phyloP scores from a whole-genome alignment of 2,888 invertebrate species.

The Portevinia maculata region DNA sequence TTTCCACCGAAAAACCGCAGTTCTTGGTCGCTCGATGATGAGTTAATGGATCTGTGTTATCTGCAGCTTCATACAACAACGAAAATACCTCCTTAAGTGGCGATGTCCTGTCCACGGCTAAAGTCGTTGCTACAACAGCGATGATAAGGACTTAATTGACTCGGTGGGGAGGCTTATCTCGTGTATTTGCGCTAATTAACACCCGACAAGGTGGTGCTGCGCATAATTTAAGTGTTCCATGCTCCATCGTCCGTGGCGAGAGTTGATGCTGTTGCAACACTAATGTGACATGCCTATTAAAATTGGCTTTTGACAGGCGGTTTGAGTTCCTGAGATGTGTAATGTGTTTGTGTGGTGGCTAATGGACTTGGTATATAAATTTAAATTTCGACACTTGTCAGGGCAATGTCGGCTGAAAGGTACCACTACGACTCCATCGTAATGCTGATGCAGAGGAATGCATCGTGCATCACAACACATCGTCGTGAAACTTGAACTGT shows the following conservation, averaged over 20 bases:
- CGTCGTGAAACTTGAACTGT: constrained; percentile 7
- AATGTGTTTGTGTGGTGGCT: constrained; percentile 32
- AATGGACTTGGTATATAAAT: constrained; percentile 65
- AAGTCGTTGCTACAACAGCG: constrained; percentile 52
- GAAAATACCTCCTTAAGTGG: constrained; percentile 62
- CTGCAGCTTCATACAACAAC: constrained; percentile 31
- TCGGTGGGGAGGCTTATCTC: constrained; percentile 67
- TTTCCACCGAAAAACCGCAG: constrained; percentile 57
- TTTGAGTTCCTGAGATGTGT: constrained; percentile 72
- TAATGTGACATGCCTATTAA: constrained; percentile 74
- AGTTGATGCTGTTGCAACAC: constrained; percentile 33
- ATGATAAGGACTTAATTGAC: constrained; percentile 72
- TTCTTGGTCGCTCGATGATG: constrained; percentile 31
- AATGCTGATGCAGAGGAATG: constrained; percentile 1
- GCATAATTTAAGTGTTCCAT: constrained; percentile 65
- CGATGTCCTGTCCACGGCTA: constrained; percentile 55
- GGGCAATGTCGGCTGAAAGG: constrained; percentile 7
- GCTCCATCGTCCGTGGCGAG: neutral
- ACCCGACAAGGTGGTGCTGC: constrained; percentile 68
- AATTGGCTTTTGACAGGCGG: constrained; percentile 73
- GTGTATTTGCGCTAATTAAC: constrained; percentile 71
- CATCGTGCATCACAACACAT: constrained; percentile 4
- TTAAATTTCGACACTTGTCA: constrained; percentile 55
- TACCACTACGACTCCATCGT: neutral
- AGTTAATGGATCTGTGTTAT: constrained; percentile 66